Conservation (phyloP, 1,140 invertebrate species). For the Cyrtorhinus lividipennis region DNA sequence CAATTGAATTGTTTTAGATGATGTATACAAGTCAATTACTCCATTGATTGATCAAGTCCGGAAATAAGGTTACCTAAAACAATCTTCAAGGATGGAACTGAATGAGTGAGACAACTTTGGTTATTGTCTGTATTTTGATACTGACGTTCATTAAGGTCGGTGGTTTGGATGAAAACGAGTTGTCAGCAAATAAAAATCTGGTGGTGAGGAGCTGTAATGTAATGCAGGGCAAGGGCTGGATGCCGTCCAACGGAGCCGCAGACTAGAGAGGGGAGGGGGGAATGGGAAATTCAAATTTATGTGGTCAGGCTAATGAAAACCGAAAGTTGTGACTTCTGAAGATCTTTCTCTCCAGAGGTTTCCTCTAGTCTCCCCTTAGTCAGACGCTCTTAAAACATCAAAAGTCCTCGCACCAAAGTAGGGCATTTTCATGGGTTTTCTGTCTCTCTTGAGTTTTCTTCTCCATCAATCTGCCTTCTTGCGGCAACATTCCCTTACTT, state of each 20-base stretch:
- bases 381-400: not conserved
- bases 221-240: constrained; percentile 1
- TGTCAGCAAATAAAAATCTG: not conserved
- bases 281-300: constrained; percentile 10
- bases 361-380: not conserved
- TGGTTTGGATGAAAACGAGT: not conserved
- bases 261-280: not conserved
- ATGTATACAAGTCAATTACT: too few species aligned
- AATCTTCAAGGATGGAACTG: too few species aligned
- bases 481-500: not conserved
- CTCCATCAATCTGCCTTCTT: not conserved
- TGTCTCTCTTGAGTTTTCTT: not conserved
- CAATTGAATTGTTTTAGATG: too few species aligned
- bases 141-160: too few species aligned
- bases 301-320: constrained; percentile 9
- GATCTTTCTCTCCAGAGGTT: not conserved
- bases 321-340: constrained; percentile 6
- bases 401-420: constrained; percentile 3
- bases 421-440: not conserved
- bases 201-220: not conserved
- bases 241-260: not conserved
- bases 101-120: too few species aligned
- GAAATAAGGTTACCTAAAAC: too few species aligned
- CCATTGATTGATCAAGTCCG: too few species aligned
- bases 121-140: too few species aligned